A percentile compares a stretch with the other conserved stretches of the same genome.
Evolutionary conservation across 1,140 invertebrate species (phyloP).

Genomic region (Drosophila novamexicana): DNA sequence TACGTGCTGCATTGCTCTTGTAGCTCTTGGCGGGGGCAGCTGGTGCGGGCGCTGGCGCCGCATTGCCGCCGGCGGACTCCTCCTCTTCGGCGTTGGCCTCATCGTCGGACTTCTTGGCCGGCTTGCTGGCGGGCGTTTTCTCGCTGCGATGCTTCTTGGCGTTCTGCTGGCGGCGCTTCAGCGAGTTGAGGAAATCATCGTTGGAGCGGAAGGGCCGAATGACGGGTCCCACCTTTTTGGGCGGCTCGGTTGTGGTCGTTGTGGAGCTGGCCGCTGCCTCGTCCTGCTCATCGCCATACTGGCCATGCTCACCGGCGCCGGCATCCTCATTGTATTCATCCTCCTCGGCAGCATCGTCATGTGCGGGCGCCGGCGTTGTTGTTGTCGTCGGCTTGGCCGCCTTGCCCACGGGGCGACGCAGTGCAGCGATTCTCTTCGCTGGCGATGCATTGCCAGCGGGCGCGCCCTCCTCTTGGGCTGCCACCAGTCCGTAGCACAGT

Average conservation of each 20-base stretch:
- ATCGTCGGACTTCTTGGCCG: conserved; percentile 68
- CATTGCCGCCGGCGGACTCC: conserved; percentile 39
- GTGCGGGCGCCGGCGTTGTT: conserved; percentile 67
- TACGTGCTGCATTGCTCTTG: conserved; percentile 75
- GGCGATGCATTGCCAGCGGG: conserved; percentile 38
- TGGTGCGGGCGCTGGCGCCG: conserved; percentile 55
- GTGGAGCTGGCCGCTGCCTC: conserved; percentile 85
- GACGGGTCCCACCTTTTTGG: conserved; percentile 87
- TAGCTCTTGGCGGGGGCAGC: conserved; percentile 62
- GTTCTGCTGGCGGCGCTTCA: conserved; percentile 87
- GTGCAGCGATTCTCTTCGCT: conserved; percentile 70
- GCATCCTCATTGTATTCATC: conserved; percentile 83
- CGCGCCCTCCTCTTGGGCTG: conserved; percentile 65
- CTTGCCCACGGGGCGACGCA: conserved; percentile 77
- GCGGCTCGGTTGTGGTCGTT: conserved; percentile 88
- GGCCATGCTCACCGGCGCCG: conserved; percentile 83
- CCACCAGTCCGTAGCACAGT: conserved; percentile 65
- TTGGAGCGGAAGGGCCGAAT: conserved; percentile 89
- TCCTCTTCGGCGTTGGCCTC: conserved; percentile 61
- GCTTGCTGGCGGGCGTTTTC: conserved; percentile 73
- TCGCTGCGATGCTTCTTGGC: conserved; percentile 85
- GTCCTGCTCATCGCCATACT: conserved; percentile 80
- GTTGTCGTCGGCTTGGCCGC: conserved; percentile 69
- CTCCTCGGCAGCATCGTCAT: conserved; percentile 57
- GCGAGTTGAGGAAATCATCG: conserved; percentile 88